Evolutionary conservation across 2,888 invertebrate genomes (phyloP), one percentile per base, ranked within the genome.

Genomic region (Drosophila peninsularis): DNA sequence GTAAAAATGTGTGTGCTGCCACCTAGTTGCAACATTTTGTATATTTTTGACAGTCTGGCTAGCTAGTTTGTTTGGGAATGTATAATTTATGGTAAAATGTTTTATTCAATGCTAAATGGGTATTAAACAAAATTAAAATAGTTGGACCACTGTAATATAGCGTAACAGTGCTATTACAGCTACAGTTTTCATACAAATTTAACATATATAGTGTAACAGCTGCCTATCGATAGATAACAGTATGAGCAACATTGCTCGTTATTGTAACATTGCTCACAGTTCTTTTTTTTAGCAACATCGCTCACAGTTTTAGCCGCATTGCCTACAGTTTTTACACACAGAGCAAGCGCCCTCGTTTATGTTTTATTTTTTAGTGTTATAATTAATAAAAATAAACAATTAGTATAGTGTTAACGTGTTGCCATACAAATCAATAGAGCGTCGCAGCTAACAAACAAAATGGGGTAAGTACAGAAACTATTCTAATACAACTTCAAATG

Each of bases 291-390:
- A 42, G 53, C 49, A 60, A 45, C 49, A 53, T 50, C 49, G 45
- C 66, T 45, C 32, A 73, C 72, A 73, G 73, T 73, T 73, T 72
- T 72, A 71, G 75, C 58, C 74, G 74, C 75, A 75, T 74, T 74
- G 75, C 74, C 70, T 65, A 75, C 70, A 58, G 65, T 65, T 75
- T 71, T 75, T 75, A 75, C 67, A 75, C 68, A 75, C 68, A 58
- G 62, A 55, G 62, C 57, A 76, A 72, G 72, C 73, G 49, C 44
- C 47, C 39, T 69, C 76, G 64, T 74, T 79, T 74, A 82, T 71
- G 72, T 81, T 81, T 81, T 80, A 80, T 79, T 82, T 84, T 82
- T 78, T 75, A 76, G 79, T 57, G 62, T 67, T 60, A 70, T 62
- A 74, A 81, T 80, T 85, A 73, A 66, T 32, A 62, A 66, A 67